These are phyloP conservation scores for Scytalopus superciliaris DNA, from an alignment of 2,113 vertebrate species.

Conservation along the genomic window DNA sequence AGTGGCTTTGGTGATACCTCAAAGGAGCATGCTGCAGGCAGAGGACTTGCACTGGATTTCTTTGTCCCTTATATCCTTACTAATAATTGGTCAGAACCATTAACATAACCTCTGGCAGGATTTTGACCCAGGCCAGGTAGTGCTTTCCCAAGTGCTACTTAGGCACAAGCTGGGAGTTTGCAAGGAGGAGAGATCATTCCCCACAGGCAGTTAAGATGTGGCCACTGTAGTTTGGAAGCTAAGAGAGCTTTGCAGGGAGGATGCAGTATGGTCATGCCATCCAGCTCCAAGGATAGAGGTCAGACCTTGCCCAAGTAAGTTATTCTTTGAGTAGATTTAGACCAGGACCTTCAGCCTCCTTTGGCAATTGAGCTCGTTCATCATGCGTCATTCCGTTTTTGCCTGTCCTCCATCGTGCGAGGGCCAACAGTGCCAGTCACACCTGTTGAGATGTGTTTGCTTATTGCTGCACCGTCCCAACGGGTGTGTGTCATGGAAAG, in stretches of 20 bases:
- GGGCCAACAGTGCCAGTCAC: background rate
- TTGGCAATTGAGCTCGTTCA: background rate
- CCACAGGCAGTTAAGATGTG: background rate
- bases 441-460: background rate
- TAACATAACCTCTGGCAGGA: background rate
- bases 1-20: background rate
- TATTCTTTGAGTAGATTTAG: background rate
- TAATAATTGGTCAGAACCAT: background rate
- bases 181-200: background rate
- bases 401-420: background rate
- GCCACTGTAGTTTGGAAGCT: background rate
- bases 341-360: background rate
- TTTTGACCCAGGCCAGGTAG: background rate
- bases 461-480: background rate
- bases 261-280: background rate
- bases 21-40: background rate
- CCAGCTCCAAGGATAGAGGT: background rate
- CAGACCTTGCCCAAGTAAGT: background rate
- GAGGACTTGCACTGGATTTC: background rate
- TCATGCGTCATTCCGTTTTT: background rate
- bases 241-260: background rate
- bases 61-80: background rate
- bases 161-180: background rate
- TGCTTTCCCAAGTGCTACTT: background rate
- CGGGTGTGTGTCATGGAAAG: slow-evolving; percentile 10